phyloP scores from a whole-genome alignment of 2,888 invertebrate genomes.

The Ethmia dodecea region DNA sequence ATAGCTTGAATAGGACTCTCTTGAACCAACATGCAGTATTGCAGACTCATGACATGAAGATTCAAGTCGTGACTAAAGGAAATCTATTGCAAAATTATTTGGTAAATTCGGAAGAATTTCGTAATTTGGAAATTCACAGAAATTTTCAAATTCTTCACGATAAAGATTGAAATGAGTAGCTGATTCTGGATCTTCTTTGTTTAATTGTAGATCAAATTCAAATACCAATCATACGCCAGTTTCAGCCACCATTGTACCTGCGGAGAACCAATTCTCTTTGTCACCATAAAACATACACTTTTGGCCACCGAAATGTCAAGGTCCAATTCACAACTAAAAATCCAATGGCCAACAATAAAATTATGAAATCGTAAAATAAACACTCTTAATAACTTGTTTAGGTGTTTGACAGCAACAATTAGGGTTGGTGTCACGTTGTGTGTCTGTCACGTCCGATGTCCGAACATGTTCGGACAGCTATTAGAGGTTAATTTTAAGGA shows the following conservation, averaged over 20 bases:
- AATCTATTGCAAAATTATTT: no score
- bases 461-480: constrained; percentile 33
- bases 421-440: constrained; percentile 56
- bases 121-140: no score
- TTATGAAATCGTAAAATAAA: constrained; percentile 39
- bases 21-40: no score
- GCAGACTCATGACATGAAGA: no score
- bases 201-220: background rate
- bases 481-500: constrained; percentile 43
- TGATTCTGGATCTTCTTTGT: background rate
- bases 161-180: no score
- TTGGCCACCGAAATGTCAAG: constrained; percentile 40
- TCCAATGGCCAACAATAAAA: constrained; percentile 23
- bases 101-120: no score
- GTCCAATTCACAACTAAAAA: constrained; percentile 28
- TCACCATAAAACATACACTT: constrained; percentile 33
- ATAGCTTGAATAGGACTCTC: no score
- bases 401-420: constrained; percentile 58
- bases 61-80: no score
- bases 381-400: constrained; percentile 44
- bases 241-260: constrained; percentile 24
- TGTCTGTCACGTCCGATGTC: constrained; percentile 64
- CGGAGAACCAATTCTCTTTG: constrained; percentile 25
- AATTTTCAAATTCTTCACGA: no score
- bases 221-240: constrained; percentile 20